Percentiles rank a stretch among this genome's conserved stretches.
phyloP scores from a whole-genome alignment of 2,888 invertebrate genomes.

The Lasius platythorax region DNA sequence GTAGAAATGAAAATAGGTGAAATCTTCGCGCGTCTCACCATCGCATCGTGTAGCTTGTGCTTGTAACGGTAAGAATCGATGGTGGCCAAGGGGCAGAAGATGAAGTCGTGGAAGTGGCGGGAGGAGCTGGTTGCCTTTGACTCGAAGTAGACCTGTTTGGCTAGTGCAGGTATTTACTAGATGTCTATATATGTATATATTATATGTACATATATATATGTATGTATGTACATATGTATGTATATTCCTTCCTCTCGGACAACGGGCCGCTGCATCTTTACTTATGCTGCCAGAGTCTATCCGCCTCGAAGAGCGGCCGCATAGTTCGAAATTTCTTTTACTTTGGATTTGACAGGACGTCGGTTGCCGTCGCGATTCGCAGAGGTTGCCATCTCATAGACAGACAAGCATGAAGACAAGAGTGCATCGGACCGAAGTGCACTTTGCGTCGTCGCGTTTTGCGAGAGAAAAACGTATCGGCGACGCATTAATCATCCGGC shows the following conservation, averaged over 20 bases:
- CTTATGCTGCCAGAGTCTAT: conserved; percentile 52
- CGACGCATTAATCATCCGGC: conserved; percentile 66
- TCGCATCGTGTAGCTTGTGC: conserved; percentile 65
- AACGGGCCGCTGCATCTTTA: conserved; percentile 41
- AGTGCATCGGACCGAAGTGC: conserved; percentile 1
- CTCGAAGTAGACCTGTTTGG: conserved; percentile 78
- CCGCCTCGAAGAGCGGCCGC: conserved; percentile 70
- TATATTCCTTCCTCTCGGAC: conserved; percentile 51
- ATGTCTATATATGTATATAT: conserved; percentile 63
- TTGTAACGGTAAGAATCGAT: conserved; percentile 78
- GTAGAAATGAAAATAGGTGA: background rate
- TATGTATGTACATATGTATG: background rate
- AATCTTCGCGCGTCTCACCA: background rate
- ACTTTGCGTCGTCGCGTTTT: conserved; percentile 15
- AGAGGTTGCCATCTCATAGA: conserved; percentile 74
- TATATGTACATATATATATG: background rate
- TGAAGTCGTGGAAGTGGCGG: conserved; percentile 56
- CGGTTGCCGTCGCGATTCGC: conserved; percentile 63
- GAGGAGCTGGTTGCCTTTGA: conserved; percentile 71
- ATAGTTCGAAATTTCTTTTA: conserved; percentile 74
- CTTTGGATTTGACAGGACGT: conserved; percentile 66
- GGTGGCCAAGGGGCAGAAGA: conserved; percentile 62
- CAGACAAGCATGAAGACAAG: background rate
- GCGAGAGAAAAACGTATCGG: conserved; percentile 42
- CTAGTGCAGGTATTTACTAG: conserved; percentile 81